Base-by-base conservation (phyloP, 2,113 vertebrate genomes). In the Cyanistes caeruleus region DNA sequence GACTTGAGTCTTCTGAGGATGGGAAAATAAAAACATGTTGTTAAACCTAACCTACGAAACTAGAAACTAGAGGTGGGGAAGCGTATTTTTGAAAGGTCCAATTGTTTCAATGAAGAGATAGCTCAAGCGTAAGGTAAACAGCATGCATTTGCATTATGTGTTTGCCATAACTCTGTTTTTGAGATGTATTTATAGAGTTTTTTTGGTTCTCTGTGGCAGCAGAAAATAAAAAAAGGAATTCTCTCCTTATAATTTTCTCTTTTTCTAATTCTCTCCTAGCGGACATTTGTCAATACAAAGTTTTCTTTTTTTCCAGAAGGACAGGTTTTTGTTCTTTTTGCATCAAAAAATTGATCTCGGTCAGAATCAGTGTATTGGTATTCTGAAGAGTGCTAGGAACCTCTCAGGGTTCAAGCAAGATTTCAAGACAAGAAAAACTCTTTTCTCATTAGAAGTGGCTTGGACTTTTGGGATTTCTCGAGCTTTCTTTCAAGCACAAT, bases 381-480 rank as follows among this genome's bases (percentile, higher is more conserved):
- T 48, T 72, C 23, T n/a, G 44, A 72, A 68, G 18, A 75, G 3
- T 12, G 7, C 24, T 46, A 25, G 44, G 51, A 75, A 39, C 24
- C 3, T 24, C 24, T 21, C 35, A 51, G 14, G 5, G 2, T 41
- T 39, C 4, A 2, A 72, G 35, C 1, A 70, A 75, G 30, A 68
- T 20, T 87, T 72, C 30, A 43, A 55, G 46, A 53, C 31, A 86
- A 84, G 13, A 11, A 62, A 3, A 9, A 83, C n/a, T 23, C 4
- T 63, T 65, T 75, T 55, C 23, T 27, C 43, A 78, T 35, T 53
- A 69, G 9, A 63, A 70, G 19, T 37, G 9, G 2, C 25, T 75
- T 39, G 30, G 2, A 35, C 5, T 33, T 83, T 37, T 0, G 0
- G 19, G 31, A 49, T 75, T 63, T 63, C 37, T 84, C 10, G 2